Base-by-base conservation (phyloP, 2,113 vertebrate genomes). In the Xyliphius kryptos region DNA sequence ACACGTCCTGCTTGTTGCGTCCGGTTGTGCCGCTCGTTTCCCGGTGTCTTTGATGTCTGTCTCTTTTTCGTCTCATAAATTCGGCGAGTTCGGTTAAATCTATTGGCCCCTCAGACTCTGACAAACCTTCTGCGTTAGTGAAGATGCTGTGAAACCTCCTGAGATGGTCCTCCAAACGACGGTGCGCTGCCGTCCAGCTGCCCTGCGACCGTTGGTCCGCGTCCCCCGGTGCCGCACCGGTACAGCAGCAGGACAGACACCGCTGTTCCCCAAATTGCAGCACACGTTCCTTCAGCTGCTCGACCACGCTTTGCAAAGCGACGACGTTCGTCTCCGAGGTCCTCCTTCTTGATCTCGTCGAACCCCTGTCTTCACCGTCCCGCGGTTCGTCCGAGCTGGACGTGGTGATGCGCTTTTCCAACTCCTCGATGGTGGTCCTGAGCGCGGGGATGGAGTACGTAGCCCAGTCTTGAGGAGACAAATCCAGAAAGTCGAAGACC, bases 141-240 rank as follows among this genome's bases (percentile, higher is more conserved):
- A 95, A 93, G 0, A 97, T 66, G 21, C 83, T 81, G 60, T 86
- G 87, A 74, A 97, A 97, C 13, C 89, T 69, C 41, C 63, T 56
- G 26, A 89, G 77, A 9, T 98, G 92, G 1, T 79, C 81, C 47
- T 89, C 79, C 53, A 94, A 71, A 9, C 69, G 77, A 9, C 1
- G 70, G 67, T 76, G 81, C 67, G 87, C 70, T 71, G 66, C 50
- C 13, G 2, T 54, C 70, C 87, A 56, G 71, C 87, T 83, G 0
- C 37, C 48, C 66, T 76, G 76, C 47, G 87, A 76, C 10, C 64
- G 54, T 12, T 5, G 47, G 21, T 72, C 71, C 50, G 1, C 19
- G 0, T 63, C 76, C 19, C 47, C 6, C 1, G 68, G 32, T 1
- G 47, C 19, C 21, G 43, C 43, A 21, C 37, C 66, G 36, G 55